Base-by-base conservation (phyloP, 2,113 vertebrate genomes). In the Eolophus roseicapilla region DNA sequence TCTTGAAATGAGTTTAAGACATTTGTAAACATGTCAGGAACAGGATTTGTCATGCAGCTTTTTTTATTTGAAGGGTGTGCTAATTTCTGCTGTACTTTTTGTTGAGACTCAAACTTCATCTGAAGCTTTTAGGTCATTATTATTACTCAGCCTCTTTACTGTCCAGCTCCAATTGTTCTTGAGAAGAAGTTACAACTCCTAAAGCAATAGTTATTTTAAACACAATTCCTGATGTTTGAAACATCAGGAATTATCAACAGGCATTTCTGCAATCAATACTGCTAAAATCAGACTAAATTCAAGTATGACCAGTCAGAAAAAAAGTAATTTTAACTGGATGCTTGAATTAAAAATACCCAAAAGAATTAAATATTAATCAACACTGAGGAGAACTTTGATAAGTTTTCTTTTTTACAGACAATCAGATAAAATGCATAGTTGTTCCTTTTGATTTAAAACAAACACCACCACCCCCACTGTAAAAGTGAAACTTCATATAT, bases 61-160 rank as follows among this genome's bases (percentile, higher is more conserved):
- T 78, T n/a, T 82, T 79, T 69, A 49, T 68, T 79, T 84, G 50
- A 57, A 94, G 27, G 4, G 10, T 57, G 17, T 63, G 43, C 24
- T 75, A 43, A 88, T 70, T 94, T 93, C 77, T 73, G 71, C 57
- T 77, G 12, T 62, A 37, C 24, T 92, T 89, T 75, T 95, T 92
- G 79, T 49, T 57, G 25, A 55, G 29, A 88, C 21, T 75, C 75
- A 82, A 50, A 84, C 60, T 95, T 86, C 55, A 89, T 73, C 52
- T 84, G 25, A 52, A 55, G 44, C 9, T 83, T 91, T 90, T 71
- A 90, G 29, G 35, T 52, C 27, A 59, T 81, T 85, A 50, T 70
- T 80, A 46, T 35, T 55, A 69, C 35, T 81, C 35, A 73, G 37
- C 8, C 10, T 84, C 25, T 35, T 91, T 74, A 59, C 10, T 90